Conservation (phyloP, 2,797 vertebrate species). For the Spea hammondii region DNA sequence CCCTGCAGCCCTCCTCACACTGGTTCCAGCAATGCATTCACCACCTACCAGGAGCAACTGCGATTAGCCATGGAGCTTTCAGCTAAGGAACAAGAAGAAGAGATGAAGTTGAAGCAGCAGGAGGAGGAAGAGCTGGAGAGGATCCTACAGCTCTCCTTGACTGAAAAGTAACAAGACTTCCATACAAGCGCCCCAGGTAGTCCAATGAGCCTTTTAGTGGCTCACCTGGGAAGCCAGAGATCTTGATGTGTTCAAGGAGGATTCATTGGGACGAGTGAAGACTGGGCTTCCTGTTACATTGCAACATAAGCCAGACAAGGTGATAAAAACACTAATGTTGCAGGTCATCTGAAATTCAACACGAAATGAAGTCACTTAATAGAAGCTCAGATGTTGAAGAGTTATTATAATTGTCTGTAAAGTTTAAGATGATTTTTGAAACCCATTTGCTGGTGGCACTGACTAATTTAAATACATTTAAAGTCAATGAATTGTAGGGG, state of each 20-base stretch:
- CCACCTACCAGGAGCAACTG: slow-evolving; percentile 87
- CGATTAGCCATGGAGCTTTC: slow-evolving; percentile 93
- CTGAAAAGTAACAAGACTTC: slow-evolving; percentile 78
- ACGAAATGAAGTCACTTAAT: not conserved
- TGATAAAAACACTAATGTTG: slow-evolving; percentile 20
- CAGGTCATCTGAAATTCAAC: slow-evolving; percentile 6
- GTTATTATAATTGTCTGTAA: not conserved
- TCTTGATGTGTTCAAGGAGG: slow-evolving; percentile 14
- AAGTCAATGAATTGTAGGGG: not conserved
- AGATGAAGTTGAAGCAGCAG: slow-evolving; percentile 75
- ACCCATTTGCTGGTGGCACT: not conserved
- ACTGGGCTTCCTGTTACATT: slow-evolving; percentile 10
- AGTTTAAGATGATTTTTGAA: not conserved
- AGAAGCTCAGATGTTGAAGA: not conserved
- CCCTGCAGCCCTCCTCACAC: slow-evolving; percentile 62
- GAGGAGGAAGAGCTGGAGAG: slow-evolving; percentile 91
- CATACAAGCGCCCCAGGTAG: slow-evolving; percentile 11
- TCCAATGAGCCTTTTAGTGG: not conserved
- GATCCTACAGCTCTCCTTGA: slow-evolving; percentile 93
- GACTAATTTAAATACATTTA: no score
- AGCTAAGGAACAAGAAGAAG: slow-evolving; percentile 85
- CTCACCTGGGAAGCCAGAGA: not conserved
- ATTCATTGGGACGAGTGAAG: slow-evolving; percentile 15
- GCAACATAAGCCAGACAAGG: slow-evolving; percentile 39
- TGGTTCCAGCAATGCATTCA: slow-evolving; percentile 69